Conservation (phyloP, 2,888 invertebrate genomes). For the Lampropteryx suffumata region DNA sequence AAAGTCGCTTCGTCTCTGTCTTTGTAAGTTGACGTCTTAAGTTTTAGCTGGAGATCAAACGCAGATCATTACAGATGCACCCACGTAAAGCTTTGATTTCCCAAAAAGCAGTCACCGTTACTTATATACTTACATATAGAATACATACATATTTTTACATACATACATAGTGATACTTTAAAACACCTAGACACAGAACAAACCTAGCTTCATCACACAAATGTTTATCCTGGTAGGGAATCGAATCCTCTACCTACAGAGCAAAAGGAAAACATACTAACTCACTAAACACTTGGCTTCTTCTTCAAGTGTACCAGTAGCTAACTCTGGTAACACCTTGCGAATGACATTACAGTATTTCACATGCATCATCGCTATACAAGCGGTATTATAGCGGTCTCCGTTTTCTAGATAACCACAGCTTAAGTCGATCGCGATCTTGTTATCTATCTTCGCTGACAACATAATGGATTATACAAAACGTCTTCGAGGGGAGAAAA, state of each 20-base stretch:
- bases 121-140: too few species aligned
- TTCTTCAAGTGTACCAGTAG: too few species aligned
- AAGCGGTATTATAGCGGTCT: neutral
- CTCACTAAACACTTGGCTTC: too few species aligned
- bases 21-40: constrained; percentile 14
- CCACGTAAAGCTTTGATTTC: constrained; percentile 43
- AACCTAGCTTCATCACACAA: too few species aligned
- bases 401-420: neutral
- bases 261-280: too few species aligned
- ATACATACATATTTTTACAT: too few species aligned
- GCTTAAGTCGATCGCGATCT: constrained; percentile 60
- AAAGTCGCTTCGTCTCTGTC: constrained; percentile 7
- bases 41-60: constrained; percentile 42
- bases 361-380: neutral
- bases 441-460: constrained; percentile 76
- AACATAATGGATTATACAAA: constrained; percentile 77
- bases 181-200: too few species aligned
- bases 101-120: neutral
- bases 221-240: too few species aligned
- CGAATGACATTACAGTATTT: too few species aligned
- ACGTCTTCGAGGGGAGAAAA: constrained; percentile 53
- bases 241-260: too few species aligned
- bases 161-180: too few species aligned
- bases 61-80: constrained; percentile 61
- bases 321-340: too few species aligned